Evolutionary conservation across 2,113 vertebrate species (phyloP).

Genomic region (Pardalotus punctatus): DNA sequence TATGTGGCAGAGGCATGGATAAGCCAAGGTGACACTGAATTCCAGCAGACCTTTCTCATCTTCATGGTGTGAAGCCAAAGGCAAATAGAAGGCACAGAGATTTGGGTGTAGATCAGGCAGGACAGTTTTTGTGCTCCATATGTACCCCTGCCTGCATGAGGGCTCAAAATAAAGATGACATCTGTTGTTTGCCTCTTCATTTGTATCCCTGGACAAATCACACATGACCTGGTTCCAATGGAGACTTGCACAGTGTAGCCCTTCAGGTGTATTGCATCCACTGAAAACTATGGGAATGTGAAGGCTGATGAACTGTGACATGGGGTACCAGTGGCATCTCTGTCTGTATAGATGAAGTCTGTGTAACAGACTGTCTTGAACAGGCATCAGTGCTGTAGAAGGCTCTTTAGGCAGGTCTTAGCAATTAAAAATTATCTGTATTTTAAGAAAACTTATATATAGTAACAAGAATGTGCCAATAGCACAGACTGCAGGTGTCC

Average conservation of each 20-base stretch:
- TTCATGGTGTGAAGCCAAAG: not conserved
- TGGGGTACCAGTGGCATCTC: not conserved
- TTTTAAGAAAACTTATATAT: not conserved
- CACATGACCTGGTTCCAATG: not conserved
- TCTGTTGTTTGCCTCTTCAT: not conserved
- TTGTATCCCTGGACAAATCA: not conserved
- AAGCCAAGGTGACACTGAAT: not conserved
- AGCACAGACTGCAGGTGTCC: not conserved
- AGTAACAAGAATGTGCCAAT: not conserved
- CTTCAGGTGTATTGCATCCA: not conserved
- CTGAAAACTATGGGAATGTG: not conserved
- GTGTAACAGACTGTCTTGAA: not conserved
- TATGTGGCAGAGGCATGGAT: not conserved
- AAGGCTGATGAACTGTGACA: rapidly evolving
- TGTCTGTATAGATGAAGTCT: not conserved
- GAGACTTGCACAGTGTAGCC: not conserved
- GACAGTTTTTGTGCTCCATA: not conserved
- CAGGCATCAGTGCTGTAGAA: not conserved
- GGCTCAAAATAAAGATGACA: not conserved
- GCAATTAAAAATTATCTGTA: not conserved
- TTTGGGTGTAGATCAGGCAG: not conserved
- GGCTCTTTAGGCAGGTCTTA: not conserved
- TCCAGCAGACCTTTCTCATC: not conserved
- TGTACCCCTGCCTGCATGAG: not conserved
- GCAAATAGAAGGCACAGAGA: not conserved